Percentiles rank a stretch among this genome's conserved stretches.
phyloP scores from a whole-genome alignment of 2,797 vertebrate genomes.

The Takifugu rubripes region DNA sequence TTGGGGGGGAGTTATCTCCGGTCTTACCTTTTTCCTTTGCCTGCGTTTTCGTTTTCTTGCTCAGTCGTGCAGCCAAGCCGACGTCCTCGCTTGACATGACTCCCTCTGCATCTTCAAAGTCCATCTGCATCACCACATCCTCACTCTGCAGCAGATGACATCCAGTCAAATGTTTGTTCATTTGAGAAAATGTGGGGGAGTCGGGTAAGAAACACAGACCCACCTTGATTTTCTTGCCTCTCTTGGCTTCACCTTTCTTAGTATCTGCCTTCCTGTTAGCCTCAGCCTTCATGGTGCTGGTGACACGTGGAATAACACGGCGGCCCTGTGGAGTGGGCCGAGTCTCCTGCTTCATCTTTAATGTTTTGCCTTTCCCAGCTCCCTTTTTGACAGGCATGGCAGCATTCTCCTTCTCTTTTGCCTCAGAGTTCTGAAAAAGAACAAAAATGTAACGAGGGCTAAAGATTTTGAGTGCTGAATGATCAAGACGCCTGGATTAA shows the following conservation, averaged over 20 bases:
- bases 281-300: constrained; percentile 89
- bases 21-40: constrained; percentile 64
- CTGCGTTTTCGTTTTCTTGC: constrained; percentile 75
- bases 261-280: constrained; percentile 79
- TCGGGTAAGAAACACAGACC: not conserved
- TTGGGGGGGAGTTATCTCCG: not conserved
- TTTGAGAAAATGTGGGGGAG: not conserved
- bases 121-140: constrained; percentile 75
- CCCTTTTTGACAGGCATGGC: constrained; percentile 61
- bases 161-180: not conserved
- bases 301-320: constrained; percentile 86
- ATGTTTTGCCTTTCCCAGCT: constrained; percentile 71
- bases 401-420: constrained; percentile 78
- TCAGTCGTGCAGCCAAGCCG: constrained; percentile 69
- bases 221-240: constrained; percentile 77
- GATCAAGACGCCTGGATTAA: not conserved
- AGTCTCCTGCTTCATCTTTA: constrained; percentile 83
- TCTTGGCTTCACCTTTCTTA: constrained; percentile 67
- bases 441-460: not conserved
- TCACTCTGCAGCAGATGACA: constrained; percentile 66
- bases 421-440: constrained; percentile 78
- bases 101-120: constrained; percentile 74
- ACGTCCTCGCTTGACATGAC: constrained; percentile 33
- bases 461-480: too few species aligned
- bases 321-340: constrained; percentile 86